phyloP scores from a whole-genome alignment of 2,888 invertebrate genomes.

The Drosophila eohydei region DNA sequence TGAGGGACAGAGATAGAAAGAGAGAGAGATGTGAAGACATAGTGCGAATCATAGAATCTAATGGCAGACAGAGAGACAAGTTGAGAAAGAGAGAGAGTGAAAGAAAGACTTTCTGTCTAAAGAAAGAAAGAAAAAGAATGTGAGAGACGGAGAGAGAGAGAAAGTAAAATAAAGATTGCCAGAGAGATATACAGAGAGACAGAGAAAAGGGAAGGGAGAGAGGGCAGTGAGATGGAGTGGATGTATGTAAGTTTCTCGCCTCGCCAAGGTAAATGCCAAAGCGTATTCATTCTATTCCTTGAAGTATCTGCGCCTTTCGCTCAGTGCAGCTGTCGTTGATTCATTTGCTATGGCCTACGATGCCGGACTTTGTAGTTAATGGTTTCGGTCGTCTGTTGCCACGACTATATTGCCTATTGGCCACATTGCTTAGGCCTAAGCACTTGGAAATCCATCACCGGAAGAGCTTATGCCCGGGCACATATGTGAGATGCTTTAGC shows the following conservation, averaged over 20 bases:
- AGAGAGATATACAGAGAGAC: not conserved
- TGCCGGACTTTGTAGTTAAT: slow-evolving; percentile 35
- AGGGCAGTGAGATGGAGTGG: not conserved
- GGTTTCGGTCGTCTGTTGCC: slow-evolving; percentile 6
- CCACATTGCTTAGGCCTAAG: slow-evolving; percentile 26
- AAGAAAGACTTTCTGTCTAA: not conserved
- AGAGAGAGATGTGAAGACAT: not conserved
- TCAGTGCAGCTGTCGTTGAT: slow-evolving; percentile 30
- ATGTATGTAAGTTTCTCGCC: not conserved
- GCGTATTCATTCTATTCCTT: not conserved
- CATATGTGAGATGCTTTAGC: slow-evolving; percentile 2
- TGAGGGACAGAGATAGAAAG: not conserved
- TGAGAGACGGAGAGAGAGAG: not conserved
- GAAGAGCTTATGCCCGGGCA: slow-evolving; percentile 12
- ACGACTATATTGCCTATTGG: slow-evolving; percentile 26
- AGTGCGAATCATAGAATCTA: not conserved
- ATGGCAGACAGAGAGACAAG: not conserved
- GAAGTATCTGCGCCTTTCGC: slow-evolving; percentile 11
- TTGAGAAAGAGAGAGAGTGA: not conserved
- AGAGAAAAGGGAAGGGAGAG: not conserved
- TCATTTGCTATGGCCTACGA: slow-evolving; percentile 23
- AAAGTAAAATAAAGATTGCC: not conserved
- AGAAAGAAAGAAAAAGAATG: not conserved
- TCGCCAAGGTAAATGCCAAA: not conserved
- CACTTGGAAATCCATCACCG: slow-evolving; percentile 41